Evolutionary conservation across 1,140 invertebrate species (phyloP).

Genomic region (Ostrea edulis): DNA sequence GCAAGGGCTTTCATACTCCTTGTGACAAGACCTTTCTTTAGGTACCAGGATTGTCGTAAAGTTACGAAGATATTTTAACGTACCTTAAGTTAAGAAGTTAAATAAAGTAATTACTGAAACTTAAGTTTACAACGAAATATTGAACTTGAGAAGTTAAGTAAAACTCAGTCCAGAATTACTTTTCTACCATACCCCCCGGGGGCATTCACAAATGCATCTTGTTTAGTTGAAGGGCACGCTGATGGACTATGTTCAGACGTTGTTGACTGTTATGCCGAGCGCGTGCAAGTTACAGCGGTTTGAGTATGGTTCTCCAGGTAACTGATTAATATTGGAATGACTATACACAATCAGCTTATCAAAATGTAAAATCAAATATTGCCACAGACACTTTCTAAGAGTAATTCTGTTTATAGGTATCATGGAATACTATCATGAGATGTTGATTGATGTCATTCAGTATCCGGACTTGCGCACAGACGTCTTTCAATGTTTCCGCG

Average conservation of each 20-base stretch:
- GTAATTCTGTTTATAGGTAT: slow-evolving; percentile 83
- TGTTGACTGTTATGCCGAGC: neutral
- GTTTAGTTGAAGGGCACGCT: neutral
- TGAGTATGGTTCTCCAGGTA: slow-evolving; percentile 34
- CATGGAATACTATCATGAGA: slow-evolving; percentile 96
- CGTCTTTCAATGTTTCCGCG: slow-evolving; percentile 96
- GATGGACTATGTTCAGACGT: slow-evolving; percentile 7
- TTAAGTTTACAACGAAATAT: too few relatives aligned
- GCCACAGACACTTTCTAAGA: too few relatives aligned
- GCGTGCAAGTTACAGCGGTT: neutral
- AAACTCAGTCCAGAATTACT: neutral
- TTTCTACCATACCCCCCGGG: neutral
- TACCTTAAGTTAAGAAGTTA: too few relatives aligned
- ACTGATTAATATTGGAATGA: neutral
- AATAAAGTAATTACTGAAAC: too few relatives aligned
- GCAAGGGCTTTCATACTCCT: too few relatives aligned
- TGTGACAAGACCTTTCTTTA: too few relatives aligned
- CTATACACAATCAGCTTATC: too few relatives aligned
- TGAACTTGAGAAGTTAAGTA: neutral
- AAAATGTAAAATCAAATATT: too few relatives aligned
- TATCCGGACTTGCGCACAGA: slow-evolving; percentile 98
- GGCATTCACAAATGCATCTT: neutral
- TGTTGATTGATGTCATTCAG: slow-evolving; percentile 96
- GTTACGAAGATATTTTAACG: too few relatives aligned
- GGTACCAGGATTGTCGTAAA: too few relatives aligned